These are phyloP conservation scores for honey bee (Apis mellifera) DNA, from an alignment of 1,140 invertebrate genomes.

Conservation along the genomic window Amel_HAv3.1 CM009934.2:6491001-6491500, in stretches of 20 bases:
- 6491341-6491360: neutral
- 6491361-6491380: too few species aligned
- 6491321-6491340: neutral
- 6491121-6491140: conserved; percentile 5
- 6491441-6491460: too few species aligned
- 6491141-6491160: neutral
- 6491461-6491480: too few species aligned
- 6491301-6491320: neutral
- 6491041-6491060: conserved; percentile 22
- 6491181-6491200: neutral
- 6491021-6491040: conserved; percentile 49
- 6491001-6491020: neutral
- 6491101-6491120: conserved; percentile 15
- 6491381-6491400: too few species aligned
- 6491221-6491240: neutral
- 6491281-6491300: neutral
- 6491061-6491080: conserved; percentile 22
- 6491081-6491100: conserved; percentile 15
- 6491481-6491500: too few species aligned
- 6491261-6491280: neutral
- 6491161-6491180: neutral
- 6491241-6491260: neutral
- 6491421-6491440: too few species aligned
- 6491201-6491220: neutral
- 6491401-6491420: too few species aligned